Evolutionary conservation across 2,888 invertebrate genomes (phyloP), one percentile per base, ranked within the genome.

Genomic region (Allacma fusca): DNA sequence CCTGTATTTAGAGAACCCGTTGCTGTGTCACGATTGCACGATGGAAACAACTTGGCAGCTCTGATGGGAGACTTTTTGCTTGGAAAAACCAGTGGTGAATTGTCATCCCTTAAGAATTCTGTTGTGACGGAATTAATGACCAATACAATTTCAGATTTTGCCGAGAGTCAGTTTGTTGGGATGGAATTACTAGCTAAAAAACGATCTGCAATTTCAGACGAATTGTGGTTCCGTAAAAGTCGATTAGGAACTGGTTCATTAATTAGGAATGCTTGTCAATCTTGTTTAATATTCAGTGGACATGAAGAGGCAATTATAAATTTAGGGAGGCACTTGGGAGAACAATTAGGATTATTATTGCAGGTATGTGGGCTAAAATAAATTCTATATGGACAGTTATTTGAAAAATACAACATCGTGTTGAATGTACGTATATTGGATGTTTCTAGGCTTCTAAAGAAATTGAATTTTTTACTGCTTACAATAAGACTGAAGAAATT

Each of bases 41-140:
- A 78, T n/a, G 80, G 77, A 72, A 80, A 78, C 71, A 78, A 80
- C 16, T 70, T 78, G n/a, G 80, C 81, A n/a, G 80, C 79, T n/a
- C 65, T 83, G 16, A 79, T 81, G 74, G 83, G 83, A 24, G 83
- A 83, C 72, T 70, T 81, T n/a, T 62, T 83, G 16, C 59, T 81
- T 4, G 78, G 81, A 19, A 77, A 81, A 72, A 81, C 78, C n/a
- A 83, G 83, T 74, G 78, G 78, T 75, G 79, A 77, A 16, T 65
- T 83, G 34, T 75, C 81, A 0, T 65, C 78, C 13, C 34, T 83
- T 9, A 76, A 77, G 44, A 80, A 81, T 78, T 59, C 80, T 12
- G 77, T 71, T 74, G 83, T 81, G 13, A 83, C 81, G 9, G 83
- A 80, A 75, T 34, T 80, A n/a, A 83, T 83, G 83, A 81, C 81